A percentile compares a stretch with the other conserved stretches of the same genome.
Evolutionary conservation across 1,140 invertebrate genomes (phyloP).

Genomic region (Chymomyza costata): DNA sequence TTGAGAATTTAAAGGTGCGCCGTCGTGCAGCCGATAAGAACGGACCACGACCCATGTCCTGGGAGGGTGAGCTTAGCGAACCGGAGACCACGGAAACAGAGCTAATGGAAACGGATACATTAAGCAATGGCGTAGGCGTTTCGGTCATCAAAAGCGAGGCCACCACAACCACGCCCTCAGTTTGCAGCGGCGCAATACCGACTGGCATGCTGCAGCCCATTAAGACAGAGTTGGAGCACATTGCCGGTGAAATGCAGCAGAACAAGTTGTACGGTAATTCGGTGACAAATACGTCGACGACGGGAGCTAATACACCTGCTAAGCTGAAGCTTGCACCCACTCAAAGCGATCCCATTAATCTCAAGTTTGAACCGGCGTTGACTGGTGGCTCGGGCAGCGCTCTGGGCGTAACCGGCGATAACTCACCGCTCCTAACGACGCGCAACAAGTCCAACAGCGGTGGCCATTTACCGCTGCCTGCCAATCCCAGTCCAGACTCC

Average conservation of each 20-base stretch:
- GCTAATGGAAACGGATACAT: conserved; percentile 70
- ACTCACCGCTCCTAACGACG: conserved; percentile 58
- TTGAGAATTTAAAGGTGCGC: conserved; percentile 69
- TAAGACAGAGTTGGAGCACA: conserved; percentile 57
- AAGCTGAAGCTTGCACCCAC: conserved; percentile 64
- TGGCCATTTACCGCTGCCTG: conserved; percentile 75
- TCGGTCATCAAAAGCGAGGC: conserved; percentile 58
- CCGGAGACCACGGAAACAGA: conserved; percentile 70
- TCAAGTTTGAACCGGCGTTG: conserved; percentile 65
- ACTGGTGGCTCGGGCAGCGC: conserved; percentile 5
- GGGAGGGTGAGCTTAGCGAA: conserved; percentile 92
- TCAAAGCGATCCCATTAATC: conserved; percentile 72
- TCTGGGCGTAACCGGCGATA: conserved; percentile 78
- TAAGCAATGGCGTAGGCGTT: conserved; percentile 26
- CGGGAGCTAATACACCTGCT: not conserved
- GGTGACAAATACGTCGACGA: conserved; percentile 4
- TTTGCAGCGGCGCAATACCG: conserved; percentile 1
- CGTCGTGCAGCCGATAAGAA: conserved; percentile 55
- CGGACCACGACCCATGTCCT: conserved; percentile 87
- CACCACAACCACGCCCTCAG: conserved; percentile 12
- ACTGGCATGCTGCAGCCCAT: conserved; percentile 37
- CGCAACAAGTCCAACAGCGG: conserved; percentile 63
- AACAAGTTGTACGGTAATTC: not conserved
- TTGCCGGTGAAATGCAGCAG: conserved; percentile 51
- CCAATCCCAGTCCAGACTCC: conserved; percentile 87